Evolutionary conservation across 2,888 invertebrate genomes (phyloP).

Genomic region (Acrobasis consociella): DNA sequence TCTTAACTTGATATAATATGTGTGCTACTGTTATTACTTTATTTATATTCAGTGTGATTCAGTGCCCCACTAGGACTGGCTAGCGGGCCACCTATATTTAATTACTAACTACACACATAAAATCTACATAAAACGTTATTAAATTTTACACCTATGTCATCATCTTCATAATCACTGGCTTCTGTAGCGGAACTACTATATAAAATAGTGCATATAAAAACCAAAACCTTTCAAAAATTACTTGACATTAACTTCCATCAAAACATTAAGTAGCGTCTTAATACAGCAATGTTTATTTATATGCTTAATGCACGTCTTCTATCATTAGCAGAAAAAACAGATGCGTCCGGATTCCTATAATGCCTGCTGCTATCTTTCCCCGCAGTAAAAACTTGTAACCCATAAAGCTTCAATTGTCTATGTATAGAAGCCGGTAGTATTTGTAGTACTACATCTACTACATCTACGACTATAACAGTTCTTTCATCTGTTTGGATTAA

Average conservation of each 20-base stretch:
- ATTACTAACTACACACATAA: neutral
- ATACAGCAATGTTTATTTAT: slow-evolving; percentile 22
- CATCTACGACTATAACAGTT: neutral
- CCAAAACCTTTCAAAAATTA: neutral
- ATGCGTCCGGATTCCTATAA: slow-evolving; percentile 24
- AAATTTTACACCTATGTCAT: too few species aligned
- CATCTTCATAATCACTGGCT: too few species aligned
- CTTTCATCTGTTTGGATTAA: too few species aligned
- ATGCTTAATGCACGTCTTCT: slow-evolving; percentile 12
- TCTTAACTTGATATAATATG: neutral
- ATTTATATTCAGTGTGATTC: too few species aligned
- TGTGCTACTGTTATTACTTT: neutral
- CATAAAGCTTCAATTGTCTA: slow-evolving; percentile 14
- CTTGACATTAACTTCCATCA: neutral
- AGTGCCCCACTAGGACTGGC: neutral
- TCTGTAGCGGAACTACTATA: neutral
- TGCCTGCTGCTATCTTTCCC: slow-evolving; percentile 10
- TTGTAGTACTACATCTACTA: neutral
- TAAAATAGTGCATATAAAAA: neutral
- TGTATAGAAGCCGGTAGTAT: slow-evolving; percentile 3
- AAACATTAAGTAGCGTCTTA: slow-evolving; percentile 11
- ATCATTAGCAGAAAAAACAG: slow-evolving; percentile 26
- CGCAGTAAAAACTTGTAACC: slow-evolving; percentile 19
- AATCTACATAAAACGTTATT: neutral
- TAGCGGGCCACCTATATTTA: neutral